Percentiles rank a stretch among this genome's conserved stretches.
phyloP scores from a whole-genome alignment of 2,797 vertebrate genomes.

The Caiman crocodilus region DNA sequence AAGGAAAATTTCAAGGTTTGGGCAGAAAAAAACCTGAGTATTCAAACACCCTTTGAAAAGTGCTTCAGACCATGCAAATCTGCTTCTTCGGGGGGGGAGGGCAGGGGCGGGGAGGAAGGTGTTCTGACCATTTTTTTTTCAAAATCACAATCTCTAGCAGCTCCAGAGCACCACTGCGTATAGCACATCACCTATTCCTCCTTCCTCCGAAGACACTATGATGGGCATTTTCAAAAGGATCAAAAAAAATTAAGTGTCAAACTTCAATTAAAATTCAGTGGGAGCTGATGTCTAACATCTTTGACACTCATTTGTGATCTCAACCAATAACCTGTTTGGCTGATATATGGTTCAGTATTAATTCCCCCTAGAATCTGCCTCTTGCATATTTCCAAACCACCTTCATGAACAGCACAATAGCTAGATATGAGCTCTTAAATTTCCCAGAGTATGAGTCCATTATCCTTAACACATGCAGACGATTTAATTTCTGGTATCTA shows the following conservation, averaged over 20 bases:
- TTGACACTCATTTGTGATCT: background rate
- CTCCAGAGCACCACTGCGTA: background rate
- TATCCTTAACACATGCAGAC: background rate
- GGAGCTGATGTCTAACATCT: background rate
- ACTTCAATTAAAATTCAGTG: background rate
- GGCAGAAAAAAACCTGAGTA: no score
- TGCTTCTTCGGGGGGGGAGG: no score
- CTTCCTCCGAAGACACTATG: background rate
- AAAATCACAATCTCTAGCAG: background rate
- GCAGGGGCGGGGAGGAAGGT: no score
- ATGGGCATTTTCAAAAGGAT: background rate
- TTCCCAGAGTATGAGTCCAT: background rate
- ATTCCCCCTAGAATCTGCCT: background rate
- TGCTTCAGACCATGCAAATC: no score
- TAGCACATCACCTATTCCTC: background rate
- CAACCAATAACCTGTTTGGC: background rate
- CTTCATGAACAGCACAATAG: background rate
- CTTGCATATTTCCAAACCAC: background rate
- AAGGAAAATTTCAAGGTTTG: no score
- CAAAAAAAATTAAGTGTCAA: background rate
- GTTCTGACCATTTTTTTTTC: no score
- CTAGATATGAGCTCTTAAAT: slow-evolving; percentile 1
- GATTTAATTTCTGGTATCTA: slow-evolving; percentile 8
- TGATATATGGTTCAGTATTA: background rate
- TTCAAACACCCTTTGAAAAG: no score